A percentile compares a stretch with the other conserved stretches of the same genome.
Conservation (phyloP, 2,888 invertebrate genomes). For the Dicranocentrus wangi region DNA sequence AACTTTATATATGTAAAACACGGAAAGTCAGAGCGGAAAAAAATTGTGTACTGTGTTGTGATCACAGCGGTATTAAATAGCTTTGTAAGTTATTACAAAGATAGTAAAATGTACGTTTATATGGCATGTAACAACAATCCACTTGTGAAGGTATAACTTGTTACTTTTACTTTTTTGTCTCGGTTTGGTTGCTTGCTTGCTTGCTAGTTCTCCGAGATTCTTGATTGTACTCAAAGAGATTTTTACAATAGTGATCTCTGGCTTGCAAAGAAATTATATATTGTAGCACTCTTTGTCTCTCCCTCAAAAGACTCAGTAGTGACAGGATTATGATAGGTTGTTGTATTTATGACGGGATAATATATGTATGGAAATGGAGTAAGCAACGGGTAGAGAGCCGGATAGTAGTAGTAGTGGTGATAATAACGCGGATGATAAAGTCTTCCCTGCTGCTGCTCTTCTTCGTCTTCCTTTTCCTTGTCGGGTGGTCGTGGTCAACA, state of each 20-base stretch:
- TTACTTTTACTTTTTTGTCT: no score
- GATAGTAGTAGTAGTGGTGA: slow-evolving; percentile 39
- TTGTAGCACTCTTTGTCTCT: slow-evolving; percentile 14
- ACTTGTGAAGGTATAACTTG: slow-evolving; percentile 33
- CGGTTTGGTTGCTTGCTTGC: no score
- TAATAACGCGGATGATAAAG: slow-evolving; percentile 34
- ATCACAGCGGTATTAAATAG: background rate
- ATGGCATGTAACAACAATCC: slow-evolving; percentile 36
- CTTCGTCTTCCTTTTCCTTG: slow-evolving; percentile 24
- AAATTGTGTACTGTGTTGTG: background rate
- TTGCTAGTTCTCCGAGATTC: slow-evolving; percentile 9
- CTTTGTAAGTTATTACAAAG: slow-evolving; percentile 15
- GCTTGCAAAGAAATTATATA: slow-evolving; percentile 19
- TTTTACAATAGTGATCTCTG: background rate
- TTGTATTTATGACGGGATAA: slow-evolving; percentile 37
- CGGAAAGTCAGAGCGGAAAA: slow-evolving; percentile 17
- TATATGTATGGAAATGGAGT: slow-evolving; percentile 39
- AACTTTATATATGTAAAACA: slow-evolving; percentile 14
- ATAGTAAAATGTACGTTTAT: slow-evolving; percentile 11
- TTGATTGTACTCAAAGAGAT: slow-evolving; percentile 46
- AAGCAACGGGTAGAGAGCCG: slow-evolving; percentile 44
- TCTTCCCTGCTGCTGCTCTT: slow-evolving; percentile 2
- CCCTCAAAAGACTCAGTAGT: slow-evolving; percentile 13
- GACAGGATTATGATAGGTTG: slow-evolving; percentile 22
- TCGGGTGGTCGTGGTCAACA: slow-evolving; percentile 36